Percentiles rank a stretch among this genome's conserved stretches.
These are phyloP conservation scores for Poecile montanus DNA, from an alignment of 2,797 vertebrate species.

Conservation along the genomic window DNA sequence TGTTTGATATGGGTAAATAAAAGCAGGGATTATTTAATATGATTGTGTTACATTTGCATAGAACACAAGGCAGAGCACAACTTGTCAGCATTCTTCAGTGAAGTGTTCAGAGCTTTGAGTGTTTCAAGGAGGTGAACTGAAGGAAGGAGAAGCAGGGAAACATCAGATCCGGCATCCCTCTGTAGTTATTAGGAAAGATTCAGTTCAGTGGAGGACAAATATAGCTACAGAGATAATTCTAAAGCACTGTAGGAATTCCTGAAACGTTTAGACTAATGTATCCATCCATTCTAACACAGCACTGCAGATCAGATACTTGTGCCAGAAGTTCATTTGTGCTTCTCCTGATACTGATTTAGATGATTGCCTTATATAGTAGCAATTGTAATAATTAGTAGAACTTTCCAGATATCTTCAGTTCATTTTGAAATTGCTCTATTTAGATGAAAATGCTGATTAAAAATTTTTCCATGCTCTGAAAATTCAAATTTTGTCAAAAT, in stretches of 20 bases:
- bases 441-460: background rate
- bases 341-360: background rate
- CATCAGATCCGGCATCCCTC: background rate
- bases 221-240: background rate
- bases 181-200: background rate
- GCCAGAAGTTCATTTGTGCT: background rate
- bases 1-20: conserved; percentile 4
- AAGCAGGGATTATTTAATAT: background rate
- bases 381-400: background rate
- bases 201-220: background rate
- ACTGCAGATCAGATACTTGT: background rate
- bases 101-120: background rate
- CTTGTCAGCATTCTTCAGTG: background rate
- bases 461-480: background rate
- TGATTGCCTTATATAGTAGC: background rate
- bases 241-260: background rate
- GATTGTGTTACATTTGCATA: background rate
- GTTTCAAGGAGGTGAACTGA: background rate
- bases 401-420: background rate
- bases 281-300: background rate
- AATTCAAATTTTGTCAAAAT: background rate
- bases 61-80: background rate
- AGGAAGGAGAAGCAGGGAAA: background rate
- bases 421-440: background rate
- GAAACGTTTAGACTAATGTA: background rate